Percentiles rank a stretch among this genome's conserved stretches.
These are phyloP conservation scores for Drosophila novamexicana DNA, from an alignment of 1,140 invertebrate species.

Conservation along the genomic window DNA sequence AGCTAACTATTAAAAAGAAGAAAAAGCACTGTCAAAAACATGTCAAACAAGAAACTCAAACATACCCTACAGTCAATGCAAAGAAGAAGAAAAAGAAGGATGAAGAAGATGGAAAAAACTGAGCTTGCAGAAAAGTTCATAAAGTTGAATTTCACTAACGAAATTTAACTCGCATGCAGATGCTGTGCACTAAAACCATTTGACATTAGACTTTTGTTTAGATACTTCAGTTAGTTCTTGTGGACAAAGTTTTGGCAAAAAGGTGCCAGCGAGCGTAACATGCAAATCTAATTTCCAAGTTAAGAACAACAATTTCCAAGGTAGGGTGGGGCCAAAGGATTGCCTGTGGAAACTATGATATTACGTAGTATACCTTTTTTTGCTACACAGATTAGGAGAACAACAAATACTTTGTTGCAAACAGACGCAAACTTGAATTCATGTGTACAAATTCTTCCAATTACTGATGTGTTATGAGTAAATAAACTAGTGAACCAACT, in stretches of 20 bases:
- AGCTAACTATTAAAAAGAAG: not conserved
- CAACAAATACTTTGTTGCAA: no score
- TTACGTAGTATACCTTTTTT: not conserved
- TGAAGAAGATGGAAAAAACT: not conserved
- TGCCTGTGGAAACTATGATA: not conserved
- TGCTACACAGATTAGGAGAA: not conserved
- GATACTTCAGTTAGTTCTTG: constrained; percentile 35
- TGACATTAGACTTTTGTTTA: constrained; percentile 63
- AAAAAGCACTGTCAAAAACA: constrained; percentile 30
- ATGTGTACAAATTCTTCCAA: no score
- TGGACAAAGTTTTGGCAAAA: constrained; percentile 61
- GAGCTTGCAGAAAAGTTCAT: constrained; percentile 44
- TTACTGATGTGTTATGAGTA: not conserved
- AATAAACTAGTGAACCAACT: not conserved
- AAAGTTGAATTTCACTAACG: constrained; percentile 64
- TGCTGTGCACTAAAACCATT: constrained; percentile 53
- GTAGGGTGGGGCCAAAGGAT: not conserved
- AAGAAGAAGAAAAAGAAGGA: not conserved
- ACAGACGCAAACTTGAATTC: no score
- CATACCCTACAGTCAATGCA: not conserved
- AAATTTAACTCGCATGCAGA: constrained; percentile 55
- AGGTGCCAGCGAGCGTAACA: constrained; percentile 60
- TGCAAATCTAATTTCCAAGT: constrained; percentile 74
- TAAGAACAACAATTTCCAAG: constrained; percentile 58
- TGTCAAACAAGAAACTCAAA: constrained; percentile 29